Evolutionary conservation across 2,797 vertebrate species (phyloP).

Genomic region (Petrocephalus schoutedeni): DNA sequence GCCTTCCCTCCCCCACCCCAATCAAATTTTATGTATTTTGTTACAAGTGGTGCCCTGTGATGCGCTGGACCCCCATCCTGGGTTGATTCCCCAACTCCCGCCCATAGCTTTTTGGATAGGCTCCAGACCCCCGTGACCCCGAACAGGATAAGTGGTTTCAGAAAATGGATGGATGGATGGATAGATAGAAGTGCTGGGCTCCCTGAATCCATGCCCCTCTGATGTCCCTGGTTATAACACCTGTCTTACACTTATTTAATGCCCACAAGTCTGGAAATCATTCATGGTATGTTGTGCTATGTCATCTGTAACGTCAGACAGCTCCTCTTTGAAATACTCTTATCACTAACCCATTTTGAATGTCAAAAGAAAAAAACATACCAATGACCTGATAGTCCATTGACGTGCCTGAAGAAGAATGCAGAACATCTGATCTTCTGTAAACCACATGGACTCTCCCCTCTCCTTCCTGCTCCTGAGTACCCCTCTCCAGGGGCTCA

Average conservation of each 20-base stretch:
- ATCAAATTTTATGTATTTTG: neutral
- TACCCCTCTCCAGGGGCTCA: constrained; percentile 87
- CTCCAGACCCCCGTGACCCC: too few relatives aligned
- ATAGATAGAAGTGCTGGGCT: neutral
- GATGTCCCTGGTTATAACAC: neutral
- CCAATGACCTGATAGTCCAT: constrained; percentile 64
- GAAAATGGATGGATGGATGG: too few relatives aligned
- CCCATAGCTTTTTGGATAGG: too few relatives aligned
- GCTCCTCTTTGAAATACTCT: neutral
- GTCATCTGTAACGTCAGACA: neutral
- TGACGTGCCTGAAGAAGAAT: constrained; percentile 47
- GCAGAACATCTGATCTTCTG: constrained; percentile 72
- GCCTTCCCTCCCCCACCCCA: neutral
- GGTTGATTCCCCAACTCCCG: too few relatives aligned
- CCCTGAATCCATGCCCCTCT: neutral
- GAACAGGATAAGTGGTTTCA: too few relatives aligned
- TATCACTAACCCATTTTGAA: neutral
- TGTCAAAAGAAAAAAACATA: constrained; percentile 35
- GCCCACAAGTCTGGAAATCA: neutral
- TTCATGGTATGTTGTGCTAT: neutral
- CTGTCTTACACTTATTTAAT: neutral
- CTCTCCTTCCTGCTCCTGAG: constrained; percentile 81
- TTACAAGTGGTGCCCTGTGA: neutral
- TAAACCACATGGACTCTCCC: constrained; percentile 90
- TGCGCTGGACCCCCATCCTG: too few relatives aligned